Conservation (phyloP, 2,113 vertebrate genomes). For the Merops nubicus region DNA sequence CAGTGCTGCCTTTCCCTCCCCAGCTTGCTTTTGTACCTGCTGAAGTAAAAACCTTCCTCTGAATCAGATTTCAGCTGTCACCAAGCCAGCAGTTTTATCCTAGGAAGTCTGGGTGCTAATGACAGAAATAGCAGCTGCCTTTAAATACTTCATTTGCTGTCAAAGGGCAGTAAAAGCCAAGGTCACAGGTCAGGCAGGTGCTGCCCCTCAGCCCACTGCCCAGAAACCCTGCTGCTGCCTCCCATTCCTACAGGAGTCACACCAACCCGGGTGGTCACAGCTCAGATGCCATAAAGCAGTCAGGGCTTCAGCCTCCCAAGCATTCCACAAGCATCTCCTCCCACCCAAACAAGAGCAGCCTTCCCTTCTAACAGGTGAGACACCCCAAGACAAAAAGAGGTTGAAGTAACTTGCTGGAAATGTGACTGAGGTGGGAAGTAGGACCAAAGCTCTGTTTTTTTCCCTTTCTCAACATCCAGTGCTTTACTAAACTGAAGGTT, state of each 20-base stretch:
- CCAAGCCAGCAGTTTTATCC: slow-evolving; percentile 10
- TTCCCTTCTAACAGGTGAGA: background rate
- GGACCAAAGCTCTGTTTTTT: background rate
- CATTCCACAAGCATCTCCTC: background rate
- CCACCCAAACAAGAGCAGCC: background rate
- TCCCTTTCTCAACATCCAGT: background rate
- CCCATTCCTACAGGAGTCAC: background rate
- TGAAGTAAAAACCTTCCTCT: slow-evolving; percentile 18
- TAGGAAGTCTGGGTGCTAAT: slow-evolving; percentile 5
- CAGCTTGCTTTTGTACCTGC: background rate
- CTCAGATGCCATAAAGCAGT: background rate
- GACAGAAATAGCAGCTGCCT: slow-evolving; percentile 27
- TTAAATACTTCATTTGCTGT: background rate
- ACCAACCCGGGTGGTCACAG: background rate
- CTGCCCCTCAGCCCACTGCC: fast-evolving
- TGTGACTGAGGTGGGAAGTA: background rate
- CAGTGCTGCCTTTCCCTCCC: background rate
- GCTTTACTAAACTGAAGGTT: slow-evolving; percentile 9
- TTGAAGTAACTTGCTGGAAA: background rate
- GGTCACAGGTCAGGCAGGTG: background rate
- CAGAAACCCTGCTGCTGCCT: background rate
- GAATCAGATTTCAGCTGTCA: slow-evolving; percentile 52
- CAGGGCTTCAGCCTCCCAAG: background rate
- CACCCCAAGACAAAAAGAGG: background rate
- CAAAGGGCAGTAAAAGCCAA: background rate